Evolutionary conservation across 64 coral and sea anemone genomes (phyloP).

Genomic region (Trachythela sp.): DNA sequence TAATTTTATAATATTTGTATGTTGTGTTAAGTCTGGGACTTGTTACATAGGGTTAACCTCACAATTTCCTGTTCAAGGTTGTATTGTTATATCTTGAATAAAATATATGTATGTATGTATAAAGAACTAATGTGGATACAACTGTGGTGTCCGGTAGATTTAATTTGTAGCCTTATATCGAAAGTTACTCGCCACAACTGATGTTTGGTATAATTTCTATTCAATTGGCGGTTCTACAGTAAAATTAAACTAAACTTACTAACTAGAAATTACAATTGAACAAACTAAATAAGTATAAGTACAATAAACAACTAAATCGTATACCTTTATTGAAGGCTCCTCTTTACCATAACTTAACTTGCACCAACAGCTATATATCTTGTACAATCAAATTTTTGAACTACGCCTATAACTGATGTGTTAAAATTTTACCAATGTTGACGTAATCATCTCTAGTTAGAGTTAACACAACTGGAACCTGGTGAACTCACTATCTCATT

Average conservation of each 20-base stretch:
- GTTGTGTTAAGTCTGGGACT: background rate
- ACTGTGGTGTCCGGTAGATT: background rate
- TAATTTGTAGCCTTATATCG: background rate
- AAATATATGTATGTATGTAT: background rate
- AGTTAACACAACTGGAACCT: too few species aligned
- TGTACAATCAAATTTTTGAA: background rate
- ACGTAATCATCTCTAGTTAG: too few species aligned
- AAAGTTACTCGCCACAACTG: background rate
- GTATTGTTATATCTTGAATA: too few species aligned
- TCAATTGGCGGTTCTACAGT: background rate
- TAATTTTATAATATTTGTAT: background rate
- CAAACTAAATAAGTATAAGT: too few species aligned
- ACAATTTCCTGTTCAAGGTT: too few species aligned
- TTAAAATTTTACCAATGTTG: too few species aligned
- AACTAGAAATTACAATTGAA: background rate
- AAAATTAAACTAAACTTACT: background rate
- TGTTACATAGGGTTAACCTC: too few species aligned
- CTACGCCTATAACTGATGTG: background rate
- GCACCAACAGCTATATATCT: background rate
- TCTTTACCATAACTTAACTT: background rate
- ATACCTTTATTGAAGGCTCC: background rate
- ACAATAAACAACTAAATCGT: background rate
- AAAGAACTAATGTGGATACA: background rate
- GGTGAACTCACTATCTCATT: too few species aligned
- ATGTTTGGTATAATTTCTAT: background rate